Evolutionary conservation across 1,140 invertebrate genomes (phyloP).

Genomic region (Trachelipus rathkii): DNA sequence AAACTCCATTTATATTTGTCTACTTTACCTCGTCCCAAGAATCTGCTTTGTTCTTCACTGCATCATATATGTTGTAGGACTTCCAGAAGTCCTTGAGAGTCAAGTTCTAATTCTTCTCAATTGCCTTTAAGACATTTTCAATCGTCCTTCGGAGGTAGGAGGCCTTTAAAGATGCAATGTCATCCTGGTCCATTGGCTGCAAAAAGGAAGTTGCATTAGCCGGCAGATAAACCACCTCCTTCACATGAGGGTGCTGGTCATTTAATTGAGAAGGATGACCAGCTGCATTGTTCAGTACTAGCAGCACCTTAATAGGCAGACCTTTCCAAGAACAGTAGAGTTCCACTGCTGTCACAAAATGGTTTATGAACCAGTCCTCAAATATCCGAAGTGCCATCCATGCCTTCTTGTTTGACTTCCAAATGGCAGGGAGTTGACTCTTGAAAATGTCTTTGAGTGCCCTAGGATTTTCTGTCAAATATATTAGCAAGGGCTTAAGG

Average conservation of each 20-base stretch:
- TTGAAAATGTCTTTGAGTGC: slow-evolving; percentile 2
- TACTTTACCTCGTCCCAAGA: slow-evolving; percentile 16
- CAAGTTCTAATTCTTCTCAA: background rate
- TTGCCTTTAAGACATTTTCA: background rate
- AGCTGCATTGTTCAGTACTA: background rate
- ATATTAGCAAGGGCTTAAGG: slow-evolving; percentile 12
- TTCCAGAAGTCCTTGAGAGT: slow-evolving; percentile 1
- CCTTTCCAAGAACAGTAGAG: background rate
- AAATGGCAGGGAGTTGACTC: background rate
- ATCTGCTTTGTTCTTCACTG: slow-evolving; percentile 10
- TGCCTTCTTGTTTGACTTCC: too few relatives aligned
- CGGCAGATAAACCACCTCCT: background rate
- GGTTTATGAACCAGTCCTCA: too few relatives aligned
- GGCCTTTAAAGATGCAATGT: background rate
- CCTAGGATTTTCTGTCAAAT: background rate
- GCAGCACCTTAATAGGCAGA: background rate
- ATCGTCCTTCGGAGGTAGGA: background rate
- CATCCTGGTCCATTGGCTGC: slow-evolving; percentile 1
- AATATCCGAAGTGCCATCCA: too few relatives aligned
- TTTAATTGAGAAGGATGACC: background rate
- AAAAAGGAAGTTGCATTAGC: background rate
- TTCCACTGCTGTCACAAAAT: background rate
- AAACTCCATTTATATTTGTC: slow-evolving; percentile 18
- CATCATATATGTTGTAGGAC: slow-evolving; percentile 2
- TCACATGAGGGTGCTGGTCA: background rate